A percentile compares a stretch with the other conserved stretches of the same genome.
phyloP scores from a whole-genome alignment of 2,797 vertebrate genomes.

The Ataeniobius toweri region DNA sequence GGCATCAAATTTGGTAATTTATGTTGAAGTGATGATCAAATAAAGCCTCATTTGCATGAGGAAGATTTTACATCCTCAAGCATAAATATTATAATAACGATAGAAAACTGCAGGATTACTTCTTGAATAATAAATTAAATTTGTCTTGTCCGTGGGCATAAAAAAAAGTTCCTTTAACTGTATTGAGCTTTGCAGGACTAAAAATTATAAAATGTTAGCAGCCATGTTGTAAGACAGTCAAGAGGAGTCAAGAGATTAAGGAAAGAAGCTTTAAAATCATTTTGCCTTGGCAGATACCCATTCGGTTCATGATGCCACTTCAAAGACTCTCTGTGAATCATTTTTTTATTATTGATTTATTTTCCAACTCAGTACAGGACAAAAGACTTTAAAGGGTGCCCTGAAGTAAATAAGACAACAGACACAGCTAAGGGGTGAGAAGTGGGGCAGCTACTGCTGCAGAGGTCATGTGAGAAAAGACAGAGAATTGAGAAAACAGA shows the following conservation, averaged over 20 bases:
- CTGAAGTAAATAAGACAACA: background rate
- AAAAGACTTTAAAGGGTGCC: background rate
- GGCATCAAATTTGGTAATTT: background rate
- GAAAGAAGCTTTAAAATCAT: background rate
- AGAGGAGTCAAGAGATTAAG: too few relatives aligned
- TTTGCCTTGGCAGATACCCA: background rate
- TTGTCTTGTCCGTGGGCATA: background rate
- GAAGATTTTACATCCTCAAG: background rate
- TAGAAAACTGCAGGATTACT: background rate
- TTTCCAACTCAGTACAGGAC: background rate
- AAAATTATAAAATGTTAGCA: constrained; percentile 1
- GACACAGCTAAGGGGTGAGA: too few relatives aligned
- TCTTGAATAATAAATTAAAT: background rate
- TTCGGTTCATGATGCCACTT: background rate
- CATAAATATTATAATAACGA: background rate
- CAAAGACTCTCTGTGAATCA: background rate
- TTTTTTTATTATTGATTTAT: background rate
- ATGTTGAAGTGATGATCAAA: background rate
- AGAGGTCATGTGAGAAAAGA: background rate
- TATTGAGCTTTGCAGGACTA: background rate
- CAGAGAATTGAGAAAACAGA: background rate
- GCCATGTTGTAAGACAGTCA: background rate
- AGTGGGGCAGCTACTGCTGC: too few relatives aligned
- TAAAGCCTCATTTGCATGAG: background rate
- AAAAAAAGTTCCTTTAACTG: background rate